Percentiles rank a stretch among this genome's conserved stretches.
Evolutionary conservation across 35 echinoderm and acorn worm genomes (phyloP).

Genomic region (Acanthaster planci): DNA sequence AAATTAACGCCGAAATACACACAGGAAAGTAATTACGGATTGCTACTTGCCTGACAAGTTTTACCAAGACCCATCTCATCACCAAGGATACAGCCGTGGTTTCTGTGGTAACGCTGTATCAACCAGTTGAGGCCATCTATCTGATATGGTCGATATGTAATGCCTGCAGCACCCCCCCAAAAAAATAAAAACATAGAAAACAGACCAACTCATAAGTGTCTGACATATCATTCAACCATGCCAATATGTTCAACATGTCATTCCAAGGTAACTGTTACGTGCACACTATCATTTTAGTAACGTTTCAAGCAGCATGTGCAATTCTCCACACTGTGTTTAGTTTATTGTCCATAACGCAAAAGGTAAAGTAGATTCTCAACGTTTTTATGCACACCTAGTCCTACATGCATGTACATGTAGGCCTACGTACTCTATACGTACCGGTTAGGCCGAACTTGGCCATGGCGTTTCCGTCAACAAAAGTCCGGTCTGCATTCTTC

Average conservation of each 20-base stretch:
- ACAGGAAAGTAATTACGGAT: neutral
- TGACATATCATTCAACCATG: too few relatives aligned
- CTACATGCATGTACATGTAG: too few relatives aligned
- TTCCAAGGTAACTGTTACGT: too few relatives aligned
- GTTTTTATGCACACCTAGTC: too few relatives aligned
- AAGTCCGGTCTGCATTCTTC: neutral
- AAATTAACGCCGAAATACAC: too few relatives aligned
- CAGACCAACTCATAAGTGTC: too few relatives aligned
- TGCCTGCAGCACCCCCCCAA: conserved; percentile 31
- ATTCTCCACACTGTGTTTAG: too few relatives aligned
- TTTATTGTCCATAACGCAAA: neutral
- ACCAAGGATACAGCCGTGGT: conserved; percentile 92
- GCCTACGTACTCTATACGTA: too few relatives aligned
- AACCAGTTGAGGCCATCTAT: conserved; percentile 93
- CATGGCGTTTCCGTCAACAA: conserved; percentile 13
- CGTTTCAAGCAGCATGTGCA: too few relatives aligned
- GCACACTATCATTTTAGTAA: too few relatives aligned
- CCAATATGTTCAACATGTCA: too few relatives aligned
- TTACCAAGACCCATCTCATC: conserved; percentile 99
- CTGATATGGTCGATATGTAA: conserved; percentile 88
- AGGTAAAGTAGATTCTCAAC: neutral
- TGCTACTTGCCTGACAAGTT: conserved; percentile 80
- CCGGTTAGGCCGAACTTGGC: neutral
- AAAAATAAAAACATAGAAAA: too few relatives aligned
- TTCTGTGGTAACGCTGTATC: conserved; percentile 75